phyloP scores from a whole-genome alignment of 2,888 invertebrate species.

The Gryllus longicercus region DNA sequence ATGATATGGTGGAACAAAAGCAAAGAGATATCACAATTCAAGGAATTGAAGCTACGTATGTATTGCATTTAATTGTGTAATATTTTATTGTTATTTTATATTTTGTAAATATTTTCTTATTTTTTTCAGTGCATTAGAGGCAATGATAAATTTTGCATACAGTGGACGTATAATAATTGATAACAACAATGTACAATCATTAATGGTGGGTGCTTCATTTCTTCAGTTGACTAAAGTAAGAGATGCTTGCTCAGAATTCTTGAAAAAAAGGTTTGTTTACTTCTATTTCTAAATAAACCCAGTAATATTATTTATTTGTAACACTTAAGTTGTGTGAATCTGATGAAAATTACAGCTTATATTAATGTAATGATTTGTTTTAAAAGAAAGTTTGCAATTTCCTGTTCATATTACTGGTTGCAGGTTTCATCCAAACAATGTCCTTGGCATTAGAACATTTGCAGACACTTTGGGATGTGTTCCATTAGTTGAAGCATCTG shows the following conservation, averaged over 20 bases:
- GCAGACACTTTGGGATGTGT: conserved; percentile 74
- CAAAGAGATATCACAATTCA: conserved; percentile 77
- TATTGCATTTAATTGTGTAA: conserved; percentile 27
- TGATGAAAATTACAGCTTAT: background rate
- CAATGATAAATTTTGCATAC: conserved; percentile 81
- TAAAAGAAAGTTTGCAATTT: background rate
- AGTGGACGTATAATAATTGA: conserved; percentile 73
- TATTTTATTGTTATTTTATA: background rate
- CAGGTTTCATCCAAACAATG: conserved; percentile 75
- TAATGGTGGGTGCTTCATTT: conserved; percentile 82
- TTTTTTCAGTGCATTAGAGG: conserved; percentile 67
- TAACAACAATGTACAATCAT: conserved; percentile 74
- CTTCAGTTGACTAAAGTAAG: conserved; percentile 74
- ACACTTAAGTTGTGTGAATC: background rate
- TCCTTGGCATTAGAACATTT: conserved; percentile 73
- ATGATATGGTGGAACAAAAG: conserved; percentile 81
- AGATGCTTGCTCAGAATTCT: conserved; percentile 78
- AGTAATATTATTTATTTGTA: conserved; percentile 3
- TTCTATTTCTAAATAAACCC: background rate
- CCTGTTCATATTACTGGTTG: conserved; percentile 37
- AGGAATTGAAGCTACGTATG: conserved; percentile 73
- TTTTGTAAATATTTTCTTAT: conserved; percentile 33
- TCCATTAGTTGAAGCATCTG: conserved; percentile 66
- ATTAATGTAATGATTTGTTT: background rate
- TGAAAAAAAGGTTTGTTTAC: conserved; percentile 61